Conservation (phyloP, 2,888 invertebrate species). For the Epistrophella euchroma region DNA sequence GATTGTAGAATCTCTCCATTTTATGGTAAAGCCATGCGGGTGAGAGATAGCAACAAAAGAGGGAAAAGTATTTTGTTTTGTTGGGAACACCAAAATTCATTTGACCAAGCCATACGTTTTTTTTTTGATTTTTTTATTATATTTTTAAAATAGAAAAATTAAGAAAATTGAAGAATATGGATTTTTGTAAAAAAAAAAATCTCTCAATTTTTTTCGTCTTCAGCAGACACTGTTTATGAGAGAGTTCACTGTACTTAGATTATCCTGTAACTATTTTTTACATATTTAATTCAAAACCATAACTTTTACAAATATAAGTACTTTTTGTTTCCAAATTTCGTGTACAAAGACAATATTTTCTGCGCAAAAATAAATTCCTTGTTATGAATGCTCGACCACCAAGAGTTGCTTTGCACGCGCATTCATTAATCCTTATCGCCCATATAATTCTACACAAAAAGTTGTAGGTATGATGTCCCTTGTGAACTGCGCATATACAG, state of each 20-base stretch:
- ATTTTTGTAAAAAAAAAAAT: too few species aligned
- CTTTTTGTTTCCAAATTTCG: slow-evolving; percentile 9
- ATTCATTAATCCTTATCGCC: slow-evolving; percentile 74
- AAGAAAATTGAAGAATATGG: too few species aligned
- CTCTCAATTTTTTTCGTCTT: too few species aligned
- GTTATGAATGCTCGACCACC: slow-evolving; percentile 83
- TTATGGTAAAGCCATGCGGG: neutral
- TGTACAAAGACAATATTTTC: slow-evolving; percentile 4
- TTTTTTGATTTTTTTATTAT: too few species aligned
- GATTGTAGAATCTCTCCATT: neutral
- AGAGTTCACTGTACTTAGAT: too few species aligned
- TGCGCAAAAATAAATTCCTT: slow-evolving; percentile 53
- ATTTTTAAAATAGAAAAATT: too few species aligned
- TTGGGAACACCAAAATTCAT: too few species aligned
- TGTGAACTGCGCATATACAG: slow-evolving; percentile 7
- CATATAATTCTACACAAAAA: slow-evolving; percentile 40
- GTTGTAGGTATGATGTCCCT: slow-evolving; percentile 6
- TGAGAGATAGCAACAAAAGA: neutral
- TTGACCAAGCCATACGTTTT: too few species aligned
- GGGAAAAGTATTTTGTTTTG: too few species aligned
- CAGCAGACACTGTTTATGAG: too few species aligned
- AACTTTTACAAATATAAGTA: neutral
- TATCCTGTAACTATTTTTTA: too few species aligned
- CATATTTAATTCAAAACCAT: neutral
- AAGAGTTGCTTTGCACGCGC: slow-evolving; percentile 67